phyloP scores from a whole-genome alignment of 1,140 invertebrate genomes.

The Uloborus diversus region DNA sequence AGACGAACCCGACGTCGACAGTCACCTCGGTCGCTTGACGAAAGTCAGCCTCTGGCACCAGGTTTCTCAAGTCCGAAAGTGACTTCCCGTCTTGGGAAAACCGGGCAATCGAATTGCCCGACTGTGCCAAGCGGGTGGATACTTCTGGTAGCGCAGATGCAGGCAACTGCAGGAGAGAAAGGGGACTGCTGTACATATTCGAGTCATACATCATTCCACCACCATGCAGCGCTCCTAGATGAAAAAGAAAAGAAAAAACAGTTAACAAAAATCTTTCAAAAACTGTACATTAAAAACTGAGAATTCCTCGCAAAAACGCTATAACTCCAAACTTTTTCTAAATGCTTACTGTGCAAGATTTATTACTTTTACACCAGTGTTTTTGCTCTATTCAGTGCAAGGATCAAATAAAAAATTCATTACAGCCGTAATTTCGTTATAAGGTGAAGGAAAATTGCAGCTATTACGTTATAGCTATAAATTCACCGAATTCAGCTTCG shows the following conservation, averaged over 20 bases:
- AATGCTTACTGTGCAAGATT: too few relatives aligned
- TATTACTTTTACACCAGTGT: too few relatives aligned
- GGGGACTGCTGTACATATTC: slow-evolving; percentile 67
- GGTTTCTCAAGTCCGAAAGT: slow-evolving; percentile 63
- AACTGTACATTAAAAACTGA: too few relatives aligned
- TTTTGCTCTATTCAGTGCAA: too few relatives aligned
- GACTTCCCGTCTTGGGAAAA: slow-evolving; percentile 68
- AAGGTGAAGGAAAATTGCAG: too few relatives aligned
- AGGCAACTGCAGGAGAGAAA: slow-evolving; percentile 69
- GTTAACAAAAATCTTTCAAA: too few relatives aligned
- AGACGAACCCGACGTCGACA: slow-evolving; percentile 82
- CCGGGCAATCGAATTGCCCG: slow-evolving; percentile 65
- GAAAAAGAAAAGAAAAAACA: not conserved
- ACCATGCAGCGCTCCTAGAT: slow-evolving; percentile 31
- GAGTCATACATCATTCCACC: slow-evolving; percentile 64
- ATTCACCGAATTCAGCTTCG: too few relatives aligned
- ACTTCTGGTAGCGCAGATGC: slow-evolving; percentile 68
- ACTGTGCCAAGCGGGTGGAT: slow-evolving; percentile 65
- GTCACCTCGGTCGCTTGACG: slow-evolving; percentile 71
- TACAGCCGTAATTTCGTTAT: too few relatives aligned
- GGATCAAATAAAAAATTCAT: too few relatives aligned
- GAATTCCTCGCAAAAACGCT: too few relatives aligned
- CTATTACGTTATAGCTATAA: too few relatives aligned
- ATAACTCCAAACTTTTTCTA: too few relatives aligned
- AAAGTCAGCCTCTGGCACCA: slow-evolving; percentile 62